Percentiles rank a stretch among this genome's conserved stretches.
These are phyloP conservation scores for Pangasius sanitwongsei DNA, from an alignment of 2,797 vertebrate species.

Conservation along the genomic window DNA sequence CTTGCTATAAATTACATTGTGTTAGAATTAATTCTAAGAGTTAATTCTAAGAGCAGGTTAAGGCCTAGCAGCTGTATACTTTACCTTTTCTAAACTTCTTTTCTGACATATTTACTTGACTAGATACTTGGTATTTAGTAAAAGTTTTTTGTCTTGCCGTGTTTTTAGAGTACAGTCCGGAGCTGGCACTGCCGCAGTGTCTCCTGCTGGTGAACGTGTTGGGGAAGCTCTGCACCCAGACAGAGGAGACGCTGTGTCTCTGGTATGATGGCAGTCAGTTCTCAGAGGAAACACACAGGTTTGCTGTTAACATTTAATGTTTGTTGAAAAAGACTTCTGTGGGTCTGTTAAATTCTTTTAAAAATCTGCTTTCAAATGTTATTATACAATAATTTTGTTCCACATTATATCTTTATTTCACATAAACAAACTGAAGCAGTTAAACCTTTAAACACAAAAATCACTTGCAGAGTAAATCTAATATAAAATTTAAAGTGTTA, in stretches of 20 bases:
- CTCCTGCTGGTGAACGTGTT: conserved; percentile 81
- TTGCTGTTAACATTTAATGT: not conserved
- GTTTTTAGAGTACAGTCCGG: conserved; percentile 73
- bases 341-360: not conserved
- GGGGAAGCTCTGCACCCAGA: conserved; percentile 79
- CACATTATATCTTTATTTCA: not conserved
- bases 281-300: conserved; percentile 74
- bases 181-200: conserved; percentile 84
- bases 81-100: not conserved
- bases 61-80: not conserved
- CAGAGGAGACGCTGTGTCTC: conserved; percentile 79
- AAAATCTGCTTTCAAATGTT: not conserved
- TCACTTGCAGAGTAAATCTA: not conserved
- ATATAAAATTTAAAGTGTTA: not conserved
- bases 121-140: not conserved
- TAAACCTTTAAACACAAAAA: not conserved
- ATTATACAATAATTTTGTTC: not conserved
- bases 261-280: conserved; percentile 81
- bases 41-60: not conserved
- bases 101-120: not conserved
- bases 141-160: not conserved
- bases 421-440: not conserved
- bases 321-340: not conserved
- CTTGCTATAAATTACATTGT: not conserved
- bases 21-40: not conserved